Evolutionary conservation across 2,888 invertebrate genomes (phyloP), one percentile per base, ranked within the genome.

Genomic region (Hololepta plana): DNA sequence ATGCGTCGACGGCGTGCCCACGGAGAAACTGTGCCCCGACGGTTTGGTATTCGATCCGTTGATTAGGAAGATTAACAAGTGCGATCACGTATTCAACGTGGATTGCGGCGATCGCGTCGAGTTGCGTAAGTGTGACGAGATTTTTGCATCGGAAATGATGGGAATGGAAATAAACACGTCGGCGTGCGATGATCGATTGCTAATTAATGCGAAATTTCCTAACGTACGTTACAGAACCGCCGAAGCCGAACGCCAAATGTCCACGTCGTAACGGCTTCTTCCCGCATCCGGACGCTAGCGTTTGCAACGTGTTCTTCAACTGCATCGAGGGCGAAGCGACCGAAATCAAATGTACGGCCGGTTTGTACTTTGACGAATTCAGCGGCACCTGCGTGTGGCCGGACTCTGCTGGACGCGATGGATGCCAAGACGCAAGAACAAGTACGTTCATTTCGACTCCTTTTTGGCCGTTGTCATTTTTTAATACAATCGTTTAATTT

Each of bases 331-430:
- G 87, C 26, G 79, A 79, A 14, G 62, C 72, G 26, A 73, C 65
- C 27, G 77, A 81, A 51, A 73, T 72, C 45, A 72, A 69, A 38
- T 88, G 88, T 51, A 81, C 87, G n/a, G 68, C 75, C 35, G 87
- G 87, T 14, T 65, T 88, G 20, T 81, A 84, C 57, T 88, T 87
- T 53, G 85, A 88, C 47, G 85, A 87, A 51, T 80, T 73, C 57
- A 71, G 72, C 21, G 87, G 87, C 29, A 84, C 80, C 27, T 88
- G 88, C 49, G 84, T 85, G 27, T 88, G 88, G 88, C 85, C 87
- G 3, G 79, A 73, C 32, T 55, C 73, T 7, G 76, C 77, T 17
- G 75, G 71, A 37, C 70, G 85, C 43, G 64, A 72, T 45, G 81
- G 79, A 41, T 80, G 77, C 53, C 56, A 59, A 36, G 56, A 51